phyloP scores from a whole-genome alignment of 2,888 invertebrate species.

The Polia nebulosa region DNA sequence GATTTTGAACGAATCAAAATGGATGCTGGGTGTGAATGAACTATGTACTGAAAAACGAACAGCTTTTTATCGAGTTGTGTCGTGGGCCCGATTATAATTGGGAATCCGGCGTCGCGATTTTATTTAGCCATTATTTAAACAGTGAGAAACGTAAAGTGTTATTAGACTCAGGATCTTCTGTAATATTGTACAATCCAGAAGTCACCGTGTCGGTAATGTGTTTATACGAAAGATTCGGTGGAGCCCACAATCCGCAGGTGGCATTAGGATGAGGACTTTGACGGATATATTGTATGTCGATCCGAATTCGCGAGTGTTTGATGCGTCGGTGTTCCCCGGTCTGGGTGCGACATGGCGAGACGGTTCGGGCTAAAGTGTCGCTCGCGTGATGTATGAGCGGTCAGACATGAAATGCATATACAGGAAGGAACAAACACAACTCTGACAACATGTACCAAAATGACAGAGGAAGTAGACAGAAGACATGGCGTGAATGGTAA shows the following conservation, averaged over 20 bases:
- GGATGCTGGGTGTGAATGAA: constrained; percentile 92
- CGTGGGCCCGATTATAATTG: constrained; percentile 88
- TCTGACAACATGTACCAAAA: constrained; percentile 94
- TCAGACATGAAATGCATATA: constrained; percentile 93
- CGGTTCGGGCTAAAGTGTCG: constrained; percentile 86
- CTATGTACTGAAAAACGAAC: constrained; percentile 90
- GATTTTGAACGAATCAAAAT: constrained; percentile 91
- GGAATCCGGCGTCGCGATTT: constrained; percentile 86
- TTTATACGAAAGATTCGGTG: constrained; percentile 86
- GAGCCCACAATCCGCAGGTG: constrained; percentile 87
- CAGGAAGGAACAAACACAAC: constrained; percentile 92
- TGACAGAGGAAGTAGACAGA: constrained; percentile 93
- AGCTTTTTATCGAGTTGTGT: constrained; percentile 90
- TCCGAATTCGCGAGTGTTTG: constrained; percentile 81
- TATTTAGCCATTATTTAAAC: constrained; percentile 80
- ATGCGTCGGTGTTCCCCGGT: constrained; percentile 79
- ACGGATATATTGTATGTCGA: constrained; percentile 84
- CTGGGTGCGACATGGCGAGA: constrained; percentile 87
- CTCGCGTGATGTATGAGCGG: constrained; percentile 89
- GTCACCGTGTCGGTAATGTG: constrained; percentile 90
- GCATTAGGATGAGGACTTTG: constrained; percentile 90
- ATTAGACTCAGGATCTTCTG: constrained; percentile 74
- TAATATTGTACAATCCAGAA: constrained; percentile 81
- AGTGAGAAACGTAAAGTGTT: constrained; percentile 82
- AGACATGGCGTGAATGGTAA: constrained; percentile 94